Evolutionary conservation across 2,113 vertebrate genomes (phyloP).

Genomic region (Seriola aureovittata): DNA sequence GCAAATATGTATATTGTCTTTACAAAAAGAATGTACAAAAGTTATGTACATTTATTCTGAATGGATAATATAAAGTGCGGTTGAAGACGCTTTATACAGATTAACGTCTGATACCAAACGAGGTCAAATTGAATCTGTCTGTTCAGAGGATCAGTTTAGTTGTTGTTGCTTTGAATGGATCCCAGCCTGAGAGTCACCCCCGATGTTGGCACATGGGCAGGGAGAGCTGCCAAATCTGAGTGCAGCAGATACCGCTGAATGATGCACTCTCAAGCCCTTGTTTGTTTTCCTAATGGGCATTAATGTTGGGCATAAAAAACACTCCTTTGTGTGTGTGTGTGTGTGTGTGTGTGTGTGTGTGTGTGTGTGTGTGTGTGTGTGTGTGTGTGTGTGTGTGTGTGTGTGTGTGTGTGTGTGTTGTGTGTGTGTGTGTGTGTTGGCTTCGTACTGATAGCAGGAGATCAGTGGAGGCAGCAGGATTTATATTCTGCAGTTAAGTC

Average conservation of each 20-base stretch:
- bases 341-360: background rate
- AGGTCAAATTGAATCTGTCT: background rate
- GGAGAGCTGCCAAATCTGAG: conserved; percentile 50
- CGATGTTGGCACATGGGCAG: conserved; percentile 40
- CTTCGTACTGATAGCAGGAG: background rate
- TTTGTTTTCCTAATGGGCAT: conserved; percentile 69
- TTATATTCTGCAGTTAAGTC: background rate
- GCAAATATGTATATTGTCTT: background rate
- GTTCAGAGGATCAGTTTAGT: background rate
- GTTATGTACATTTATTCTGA: background rate
- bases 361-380: background rate
- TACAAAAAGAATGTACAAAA: background rate
- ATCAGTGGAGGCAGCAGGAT: background rate
- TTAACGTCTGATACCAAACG: background rate
- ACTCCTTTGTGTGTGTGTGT: background rate
- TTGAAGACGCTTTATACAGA: background rate
- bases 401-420: background rate
- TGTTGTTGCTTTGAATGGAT: conserved; percentile 10
- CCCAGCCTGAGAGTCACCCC: conserved; percentile 25
- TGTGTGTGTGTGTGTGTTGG: conserved; percentile 5
- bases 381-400: background rate
- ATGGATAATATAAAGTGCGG: background rate
- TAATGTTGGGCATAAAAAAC: conserved; percentile 34
- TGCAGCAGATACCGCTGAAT: conserved; percentile 47
- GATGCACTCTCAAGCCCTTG: conserved; percentile 47